A percentile compares a stretch with the other conserved stretches of the same genome.
These are phyloP conservation scores for Agrypnus murinus DNA, from an alignment of 2,888 invertebrate genomes.

Conservation along the genomic window DNA sequence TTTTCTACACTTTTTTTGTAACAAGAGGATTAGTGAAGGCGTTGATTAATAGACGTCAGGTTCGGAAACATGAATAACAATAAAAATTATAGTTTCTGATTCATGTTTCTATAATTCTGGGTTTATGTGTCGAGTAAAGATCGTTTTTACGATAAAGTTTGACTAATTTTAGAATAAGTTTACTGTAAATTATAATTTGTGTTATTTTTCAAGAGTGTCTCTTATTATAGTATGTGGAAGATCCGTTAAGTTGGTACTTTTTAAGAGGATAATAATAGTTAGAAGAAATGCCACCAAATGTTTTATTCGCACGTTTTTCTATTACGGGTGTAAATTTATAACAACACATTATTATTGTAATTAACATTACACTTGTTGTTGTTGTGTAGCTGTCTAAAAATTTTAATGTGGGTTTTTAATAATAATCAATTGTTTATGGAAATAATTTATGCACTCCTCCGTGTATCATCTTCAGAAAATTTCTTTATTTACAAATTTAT, in stretches of 20 bases:
- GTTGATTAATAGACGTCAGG: neutral
- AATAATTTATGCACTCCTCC: slow-evolving; percentile 12
- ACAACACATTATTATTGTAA: too few relatives aligned
- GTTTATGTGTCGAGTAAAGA: too few relatives aligned
- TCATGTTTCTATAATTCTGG: too few relatives aligned
- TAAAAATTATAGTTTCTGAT: too few relatives aligned
- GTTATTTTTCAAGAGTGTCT: too few relatives aligned
- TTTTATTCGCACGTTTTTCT: neutral
- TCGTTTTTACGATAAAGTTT: too few relatives aligned
- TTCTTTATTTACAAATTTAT: neutral
- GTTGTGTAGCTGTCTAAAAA: neutral
- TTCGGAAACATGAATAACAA: neutral
- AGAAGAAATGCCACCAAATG: neutral
- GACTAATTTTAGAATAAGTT: too few relatives aligned
- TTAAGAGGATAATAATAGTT: neutral
- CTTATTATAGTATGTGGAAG: too few relatives aligned
- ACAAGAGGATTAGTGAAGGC: neutral
- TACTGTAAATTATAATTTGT: too few relatives aligned
- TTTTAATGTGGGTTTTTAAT: neutral
- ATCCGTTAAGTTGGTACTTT: neutral
- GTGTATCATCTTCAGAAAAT: slow-evolving; percentile 14
- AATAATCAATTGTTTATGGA: neutral
- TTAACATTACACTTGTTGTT: slow-evolving; percentile 23
- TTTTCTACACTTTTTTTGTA: neutral
- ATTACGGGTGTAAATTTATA: too few relatives aligned